Evolutionary conservation across 2,113 vertebrate genomes (phyloP).

Genomic region (Numida meleagris): DNA sequence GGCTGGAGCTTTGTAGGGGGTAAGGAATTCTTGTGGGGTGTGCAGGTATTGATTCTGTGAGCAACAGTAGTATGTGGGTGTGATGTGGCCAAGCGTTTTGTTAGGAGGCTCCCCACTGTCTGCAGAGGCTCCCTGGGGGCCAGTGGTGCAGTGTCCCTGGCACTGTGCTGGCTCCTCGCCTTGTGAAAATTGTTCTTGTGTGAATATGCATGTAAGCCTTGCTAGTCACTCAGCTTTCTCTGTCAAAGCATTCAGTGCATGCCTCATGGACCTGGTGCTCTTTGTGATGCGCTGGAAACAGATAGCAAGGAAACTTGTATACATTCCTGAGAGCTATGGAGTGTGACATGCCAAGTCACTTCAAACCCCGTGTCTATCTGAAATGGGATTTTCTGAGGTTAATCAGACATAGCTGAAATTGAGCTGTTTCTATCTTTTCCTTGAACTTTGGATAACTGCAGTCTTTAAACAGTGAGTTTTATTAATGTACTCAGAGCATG

Average conservation of each 20-base stretch:
- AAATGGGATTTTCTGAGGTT: neutral
- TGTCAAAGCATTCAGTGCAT: neutral
- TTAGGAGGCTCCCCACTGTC: accelerated
- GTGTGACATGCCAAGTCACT: neutral
- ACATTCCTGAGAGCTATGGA: neutral
- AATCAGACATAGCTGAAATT: neutral
- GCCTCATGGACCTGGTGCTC: too few species aligned
- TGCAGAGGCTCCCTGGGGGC: neutral
- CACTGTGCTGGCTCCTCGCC: accelerated
- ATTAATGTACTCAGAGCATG: neutral
- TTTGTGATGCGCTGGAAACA: neutral
- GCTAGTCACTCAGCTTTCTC: neutral
- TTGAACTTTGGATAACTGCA: neutral
- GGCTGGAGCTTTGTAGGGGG: neutral
- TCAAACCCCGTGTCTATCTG: neutral
- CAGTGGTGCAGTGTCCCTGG: too few species aligned
- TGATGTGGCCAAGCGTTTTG: neutral
- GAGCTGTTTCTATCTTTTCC: neutral
- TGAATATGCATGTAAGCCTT: neutral
- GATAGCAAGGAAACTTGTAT: neutral
- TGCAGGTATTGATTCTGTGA: neutral
- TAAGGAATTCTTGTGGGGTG: neutral
- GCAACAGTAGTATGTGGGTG: accelerated
- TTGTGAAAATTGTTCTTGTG: neutral
- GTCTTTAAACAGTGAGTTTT: neutral